phyloP scores from a whole-genome alignment of 2,797 vertebrate genomes.

The Chiloscyllium punctatum region DNA sequence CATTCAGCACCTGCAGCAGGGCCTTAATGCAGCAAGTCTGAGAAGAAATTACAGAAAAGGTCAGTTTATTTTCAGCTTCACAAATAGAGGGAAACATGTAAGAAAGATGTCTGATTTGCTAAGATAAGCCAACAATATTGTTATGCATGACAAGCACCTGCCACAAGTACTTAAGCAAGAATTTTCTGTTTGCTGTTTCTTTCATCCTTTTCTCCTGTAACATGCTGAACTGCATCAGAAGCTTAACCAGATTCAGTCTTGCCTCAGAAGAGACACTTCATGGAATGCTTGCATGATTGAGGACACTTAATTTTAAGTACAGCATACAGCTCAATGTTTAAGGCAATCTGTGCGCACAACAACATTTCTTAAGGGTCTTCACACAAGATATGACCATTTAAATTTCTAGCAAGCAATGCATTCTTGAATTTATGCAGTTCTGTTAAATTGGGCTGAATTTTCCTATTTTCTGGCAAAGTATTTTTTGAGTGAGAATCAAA shows the following conservation, averaged over 20 bases:
- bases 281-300: neutral
- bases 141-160: constrained; percentile 29
- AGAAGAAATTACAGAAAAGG: neutral
- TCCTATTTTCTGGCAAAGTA: too few species aligned
- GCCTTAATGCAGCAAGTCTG: neutral
- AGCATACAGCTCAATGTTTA: neutral
- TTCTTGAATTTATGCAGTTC: neutral
- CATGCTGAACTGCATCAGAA: constrained; percentile 26
- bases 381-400: neutral
- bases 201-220: constrained; percentile 18
- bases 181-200: constrained; percentile 27
- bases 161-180: constrained; percentile 29
- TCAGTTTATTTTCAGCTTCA: neutral
- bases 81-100: neutral
- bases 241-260: constrained; percentile 15
- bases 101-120: constrained; percentile 22
- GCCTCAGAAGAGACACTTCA: neutral
- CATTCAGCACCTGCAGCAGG: neutral
- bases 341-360: neutral
- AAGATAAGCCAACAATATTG: constrained; percentile 20
- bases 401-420: neutral
- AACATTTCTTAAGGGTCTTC: neutral
- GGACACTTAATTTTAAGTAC: neutral
- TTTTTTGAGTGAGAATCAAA: too few species aligned
- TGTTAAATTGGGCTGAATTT: too few species aligned